Conservation (phyloP, 2,888 invertebrate species). For the Mimas tiliae region DNA sequence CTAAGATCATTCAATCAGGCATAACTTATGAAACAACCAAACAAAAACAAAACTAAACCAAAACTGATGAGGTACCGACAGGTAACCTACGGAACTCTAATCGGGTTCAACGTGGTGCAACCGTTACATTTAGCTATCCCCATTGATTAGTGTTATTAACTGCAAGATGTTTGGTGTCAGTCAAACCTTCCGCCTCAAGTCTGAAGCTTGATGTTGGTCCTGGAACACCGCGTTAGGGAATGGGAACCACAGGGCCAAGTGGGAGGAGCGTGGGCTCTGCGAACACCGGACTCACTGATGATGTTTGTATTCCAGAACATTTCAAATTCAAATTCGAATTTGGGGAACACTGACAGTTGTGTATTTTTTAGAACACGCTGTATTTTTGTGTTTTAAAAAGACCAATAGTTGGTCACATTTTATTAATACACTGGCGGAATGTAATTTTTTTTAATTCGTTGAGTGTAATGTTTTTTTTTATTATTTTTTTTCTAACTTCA, state of each 20-base stretch:
- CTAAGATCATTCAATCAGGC: constrained; percentile 9
- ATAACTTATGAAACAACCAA: constrained; percentile 2
- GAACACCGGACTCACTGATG: constrained; percentile 57
- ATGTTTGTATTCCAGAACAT: constrained; percentile 15
- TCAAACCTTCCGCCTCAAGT: constrained; percentile 81
- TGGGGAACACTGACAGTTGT: background rate
- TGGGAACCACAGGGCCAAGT: constrained; percentile 86
- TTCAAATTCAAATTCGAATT: constrained; percentile 17
- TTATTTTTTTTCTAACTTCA: background rate
- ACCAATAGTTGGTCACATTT: background rate
- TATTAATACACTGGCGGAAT: background rate
- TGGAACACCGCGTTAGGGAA: constrained; percentile 85
- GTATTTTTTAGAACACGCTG: background rate
- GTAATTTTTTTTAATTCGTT: background rate
- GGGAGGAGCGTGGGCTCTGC: constrained; percentile 84
- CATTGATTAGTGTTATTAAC: constrained; percentile 44
- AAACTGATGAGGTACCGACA: constrained; percentile 4
- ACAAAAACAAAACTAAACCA: constrained; percentile 2
- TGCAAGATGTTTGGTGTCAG: constrained; percentile 35
- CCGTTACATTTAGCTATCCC: constrained; percentile 51
- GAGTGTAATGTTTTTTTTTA: background rate
- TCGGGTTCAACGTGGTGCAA: constrained; percentile 45
- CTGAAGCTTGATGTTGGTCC: constrained; percentile 77
- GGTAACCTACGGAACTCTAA: constrained; percentile 34
- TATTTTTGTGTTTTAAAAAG: background rate